Evolutionary conservation across 1,140 invertebrate genomes (phyloP).

Genomic region (Uloborus diversus): DNA sequence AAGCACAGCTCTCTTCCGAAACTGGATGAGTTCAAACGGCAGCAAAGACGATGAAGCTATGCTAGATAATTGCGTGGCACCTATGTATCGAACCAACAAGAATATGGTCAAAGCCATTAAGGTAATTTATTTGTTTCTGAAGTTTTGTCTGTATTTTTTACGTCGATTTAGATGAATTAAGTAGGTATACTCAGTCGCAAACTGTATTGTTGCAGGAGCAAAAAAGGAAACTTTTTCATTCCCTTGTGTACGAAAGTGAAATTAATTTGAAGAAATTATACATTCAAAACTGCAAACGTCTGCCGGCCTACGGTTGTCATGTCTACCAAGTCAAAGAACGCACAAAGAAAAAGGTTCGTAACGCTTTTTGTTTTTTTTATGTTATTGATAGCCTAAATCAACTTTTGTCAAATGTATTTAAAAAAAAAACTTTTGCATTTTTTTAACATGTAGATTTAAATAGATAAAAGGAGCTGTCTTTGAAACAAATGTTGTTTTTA

Average conservation of each 20-base stretch:
- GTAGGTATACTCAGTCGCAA: too few species aligned
- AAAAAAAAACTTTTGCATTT: too few species aligned
- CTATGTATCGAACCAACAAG: conserved; percentile 70
- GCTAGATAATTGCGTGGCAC: conserved; percentile 69
- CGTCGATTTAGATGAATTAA: too few species aligned
- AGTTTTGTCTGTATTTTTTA: too few species aligned
- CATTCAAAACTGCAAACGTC: conserved; percentile 73
- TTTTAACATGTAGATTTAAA: too few species aligned
- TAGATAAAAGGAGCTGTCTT: too few species aligned
- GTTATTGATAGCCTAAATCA: too few species aligned
- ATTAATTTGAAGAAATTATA: conserved; percentile 76
- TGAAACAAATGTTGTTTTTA: too few species aligned
- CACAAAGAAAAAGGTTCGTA: conserved; percentile 73
- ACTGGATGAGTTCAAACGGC: conserved; percentile 62
- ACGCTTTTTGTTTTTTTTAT: too few species aligned
- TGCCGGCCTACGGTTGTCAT: conserved; percentile 74
- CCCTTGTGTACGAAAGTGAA: conserved; percentile 75
- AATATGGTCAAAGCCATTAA: conserved; percentile 71
- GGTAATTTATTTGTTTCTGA: conserved; percentile 65
- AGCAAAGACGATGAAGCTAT: conserved; percentile 60
- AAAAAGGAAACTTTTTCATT: conserved; percentile 76
- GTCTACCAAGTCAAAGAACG: conserved; percentile 77
- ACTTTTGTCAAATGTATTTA: too few species aligned
- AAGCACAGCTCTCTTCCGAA: conserved; percentile 37
- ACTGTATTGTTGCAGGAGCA: conserved; percentile 76